Base-by-base conservation (phyloP, 2,113 vertebrate species). In the Hippocampus abdominalis region DNA sequence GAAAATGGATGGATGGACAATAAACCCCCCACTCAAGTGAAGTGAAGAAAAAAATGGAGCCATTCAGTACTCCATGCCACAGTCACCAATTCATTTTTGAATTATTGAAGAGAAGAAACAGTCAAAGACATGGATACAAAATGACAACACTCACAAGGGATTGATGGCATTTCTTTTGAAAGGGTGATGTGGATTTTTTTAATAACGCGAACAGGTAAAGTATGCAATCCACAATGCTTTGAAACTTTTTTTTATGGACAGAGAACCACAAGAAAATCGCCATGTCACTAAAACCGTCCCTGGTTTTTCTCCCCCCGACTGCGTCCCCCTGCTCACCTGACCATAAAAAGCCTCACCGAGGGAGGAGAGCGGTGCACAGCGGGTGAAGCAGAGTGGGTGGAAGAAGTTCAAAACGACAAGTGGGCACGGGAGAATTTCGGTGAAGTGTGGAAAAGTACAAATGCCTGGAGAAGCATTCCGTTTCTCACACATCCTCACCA, bases 401-500 rank as follows among this genome's bases (percentile, higher is more conserved):
- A 51, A 18, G 3, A 65, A 2, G 44, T 23, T 46, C 23, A 73
- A 66, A 23, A 16, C 32, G 15, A 46, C 16, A 62, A 15, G 56
- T 29, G 23, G 27, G 11, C 39, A 44, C 9, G 10, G 39, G 12
- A 44, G 62, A 44, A 44, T 64, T 44, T 64, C 6, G 40, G n/a
- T 44, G 40, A 64, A 44, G 13, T 20, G 29, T 32, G 32, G 23
- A 66, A 16, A 75, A 61, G 25, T 23, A 5, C 9, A 20, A 36
- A 36, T 21, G 6, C 61, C 62, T 32, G 1, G n/a, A 60, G 51
- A 54, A 46, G 20, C 29, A 16, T 71, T 40, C 59, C 71, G 68
- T 68, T 51, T 11, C 70, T 32, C 66, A 59, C 56, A 59, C 56
- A 27, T 42, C 29, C 53, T 39, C 27, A 65, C 46, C 61, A 69